Conservation (phyloP, 2,888 invertebrate genomes). For the Calameuta idolon region DNA sequence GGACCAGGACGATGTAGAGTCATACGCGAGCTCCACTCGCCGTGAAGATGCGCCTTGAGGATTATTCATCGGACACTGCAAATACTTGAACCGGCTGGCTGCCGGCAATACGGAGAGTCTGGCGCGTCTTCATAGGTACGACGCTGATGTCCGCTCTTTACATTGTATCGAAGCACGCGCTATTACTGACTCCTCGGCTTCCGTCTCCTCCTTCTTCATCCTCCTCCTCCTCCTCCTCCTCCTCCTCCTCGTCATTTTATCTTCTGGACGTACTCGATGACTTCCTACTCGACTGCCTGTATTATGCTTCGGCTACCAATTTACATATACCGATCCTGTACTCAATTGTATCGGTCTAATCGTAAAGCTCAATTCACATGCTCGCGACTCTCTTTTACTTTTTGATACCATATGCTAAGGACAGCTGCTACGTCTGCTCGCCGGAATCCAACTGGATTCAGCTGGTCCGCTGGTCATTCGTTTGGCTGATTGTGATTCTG, state of each 20-base stretch:
- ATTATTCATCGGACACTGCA: neutral
- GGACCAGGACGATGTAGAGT: slow-evolving; percentile 16
- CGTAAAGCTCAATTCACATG: neutral
- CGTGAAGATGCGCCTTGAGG: neutral
- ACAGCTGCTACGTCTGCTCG: neutral
- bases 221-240: neutral
- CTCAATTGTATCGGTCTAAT: slow-evolving; percentile 34
- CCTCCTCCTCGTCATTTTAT: neutral
- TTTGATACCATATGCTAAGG: neutral
- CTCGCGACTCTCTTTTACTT: neutral
- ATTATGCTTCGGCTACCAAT: slow-evolving; percentile 28
- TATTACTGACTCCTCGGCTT: neutral
- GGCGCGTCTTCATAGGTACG: neutral
- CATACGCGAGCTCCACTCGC: neutral
- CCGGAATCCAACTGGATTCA: neutral
- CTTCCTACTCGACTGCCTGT: neutral
- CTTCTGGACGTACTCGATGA: neutral
- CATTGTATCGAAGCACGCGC: neutral
- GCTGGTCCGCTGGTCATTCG: neutral
- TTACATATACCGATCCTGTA: slow-evolving; percentile 38
- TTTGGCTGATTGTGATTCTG: neutral
- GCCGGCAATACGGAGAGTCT: slow-evolving; percentile 2
- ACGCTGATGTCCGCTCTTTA: slow-evolving; percentile 21
- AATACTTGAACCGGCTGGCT: neutral
- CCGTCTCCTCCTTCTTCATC: neutral